Percentiles rank a stretch among this genome's conserved stretches.
These are phyloP conservation scores for Dipodomys merriami DNA, from an alignment of 2,113 vertebrate species.

Conservation along the genomic window DNA sequence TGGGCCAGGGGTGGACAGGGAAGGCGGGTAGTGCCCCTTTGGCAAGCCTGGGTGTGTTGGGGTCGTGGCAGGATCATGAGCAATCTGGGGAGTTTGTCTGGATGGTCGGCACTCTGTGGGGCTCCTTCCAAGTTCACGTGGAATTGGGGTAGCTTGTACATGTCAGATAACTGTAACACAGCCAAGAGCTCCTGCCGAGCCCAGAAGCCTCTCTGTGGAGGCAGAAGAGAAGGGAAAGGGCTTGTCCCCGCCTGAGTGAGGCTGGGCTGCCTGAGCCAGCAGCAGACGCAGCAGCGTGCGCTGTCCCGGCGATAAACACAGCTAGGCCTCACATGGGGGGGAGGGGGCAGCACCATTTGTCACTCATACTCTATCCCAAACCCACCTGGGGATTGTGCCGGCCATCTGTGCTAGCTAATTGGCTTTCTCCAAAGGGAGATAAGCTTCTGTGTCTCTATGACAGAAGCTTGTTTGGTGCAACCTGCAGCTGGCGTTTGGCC, in stretches of 20 bases:
- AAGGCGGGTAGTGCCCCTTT: too few species aligned
- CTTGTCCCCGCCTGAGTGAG: accelerated
- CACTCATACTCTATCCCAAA: background rate
- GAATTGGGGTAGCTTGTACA: background rate
- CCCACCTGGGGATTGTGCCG: background rate
- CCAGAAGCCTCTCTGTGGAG: accelerated
- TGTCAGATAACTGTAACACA: background rate
- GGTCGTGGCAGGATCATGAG: background rate
- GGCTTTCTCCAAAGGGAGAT: background rate
- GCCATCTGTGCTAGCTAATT: background rate
- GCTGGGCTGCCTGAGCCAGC: background rate
- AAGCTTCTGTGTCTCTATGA: background rate
- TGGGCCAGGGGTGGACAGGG: background rate
- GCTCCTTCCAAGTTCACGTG: accelerated
- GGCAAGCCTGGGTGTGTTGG: background rate
- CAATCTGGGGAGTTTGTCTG: background rate
- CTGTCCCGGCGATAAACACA: background rate
- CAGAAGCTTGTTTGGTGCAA: background rate
- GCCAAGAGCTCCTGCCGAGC: background rate
- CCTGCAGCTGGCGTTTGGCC: accelerated
- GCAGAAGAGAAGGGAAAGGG: background rate
- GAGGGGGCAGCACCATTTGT: background rate
- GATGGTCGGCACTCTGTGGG: accelerated
- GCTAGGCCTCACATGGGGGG: background rate
- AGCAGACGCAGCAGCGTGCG: background rate